Base-by-base conservation (phyloP, 1,140 invertebrate species). In the Hesperophylax magnus region DNA sequence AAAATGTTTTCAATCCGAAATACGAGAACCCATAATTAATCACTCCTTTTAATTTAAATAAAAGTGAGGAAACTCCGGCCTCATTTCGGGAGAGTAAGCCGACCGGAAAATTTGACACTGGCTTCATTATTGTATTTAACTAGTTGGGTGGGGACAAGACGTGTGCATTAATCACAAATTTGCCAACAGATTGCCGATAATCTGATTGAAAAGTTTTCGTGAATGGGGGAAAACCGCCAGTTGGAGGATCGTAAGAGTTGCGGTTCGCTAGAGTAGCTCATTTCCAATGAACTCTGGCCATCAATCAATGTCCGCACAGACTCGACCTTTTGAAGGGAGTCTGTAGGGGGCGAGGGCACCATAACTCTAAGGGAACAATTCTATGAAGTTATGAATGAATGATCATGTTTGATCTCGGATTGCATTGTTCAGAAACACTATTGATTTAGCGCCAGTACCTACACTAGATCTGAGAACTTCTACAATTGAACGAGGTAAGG, bases 281-380 rank as follows among this genome's bases (percentile, higher is more conserved):
- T 65, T 20, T 14, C 61, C 80, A 63, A 56, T 56, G 71, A 74
- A 74, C 71, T 20, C 15, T 17, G 52, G 52, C 77, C 81, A 82
- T 82, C 81, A 82, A 82, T 82, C 81, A 82, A 78, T 63, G 81
- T 82, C 81, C 76, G 61, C 47, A 27, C 74, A 58, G 31, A 71
- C 31, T 47, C 47, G 67, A 39, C 34, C 31, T 71, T 71, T 71
- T 71, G 20, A 71, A 71, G 67, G 17, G 67, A 24, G n/a, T n/a
- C 18, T 17, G 17, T 5, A 17, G 22, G 15, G n/a, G 61, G 24
- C 24, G 24, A 31, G 15, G 61, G 61, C 24, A 65, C 20, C 24
- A 65, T 24, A 1, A 58, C n/a, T 58, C 56, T 22, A 22, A 58
- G 56, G n/a, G 56, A 4, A 65, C 20, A 27, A 65, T 65, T 65